These are phyloP conservation scores for Unio delphinus DNA, from an alignment of 2,888 invertebrate species.

Conservation along the genomic window DNA sequence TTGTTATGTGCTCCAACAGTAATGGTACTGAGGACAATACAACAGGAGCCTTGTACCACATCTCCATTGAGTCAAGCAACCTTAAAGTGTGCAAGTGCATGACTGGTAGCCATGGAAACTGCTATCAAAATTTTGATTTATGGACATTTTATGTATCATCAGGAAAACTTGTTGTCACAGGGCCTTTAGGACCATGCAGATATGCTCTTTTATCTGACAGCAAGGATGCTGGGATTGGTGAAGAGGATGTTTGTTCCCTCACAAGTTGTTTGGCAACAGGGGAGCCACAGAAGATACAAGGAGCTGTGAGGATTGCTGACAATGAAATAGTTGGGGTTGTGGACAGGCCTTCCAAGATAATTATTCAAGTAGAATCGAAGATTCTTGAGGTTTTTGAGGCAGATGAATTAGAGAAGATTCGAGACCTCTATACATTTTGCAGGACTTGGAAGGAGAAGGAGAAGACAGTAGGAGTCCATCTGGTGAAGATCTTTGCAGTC, in stretches of 20 bases:
- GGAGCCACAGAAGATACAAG: slow-evolving; percentile 23
- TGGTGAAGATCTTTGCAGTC: slow-evolving; percentile 43
- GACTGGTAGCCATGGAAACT: slow-evolving; percentile 25
- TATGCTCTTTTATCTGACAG: slow-evolving; percentile 49
- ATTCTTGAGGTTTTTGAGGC: slow-evolving; percentile 19
- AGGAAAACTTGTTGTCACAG: slow-evolving; percentile 32
- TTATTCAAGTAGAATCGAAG: slow-evolving; percentile 39
- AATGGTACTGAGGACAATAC: slow-evolving; percentile 46
- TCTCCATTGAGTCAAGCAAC: slow-evolving; percentile 22
- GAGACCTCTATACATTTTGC: slow-evolving; percentile 34
- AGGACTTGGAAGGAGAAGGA: slow-evolving; percentile 40
- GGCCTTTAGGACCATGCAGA: slow-evolving; percentile 51
- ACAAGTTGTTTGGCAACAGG: slow-evolving; percentile 45
- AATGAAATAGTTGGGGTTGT: slow-evolving; percentile 39
- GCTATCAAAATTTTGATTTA: slow-evolving; percentile 33
- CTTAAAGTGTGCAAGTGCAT: slow-evolving; percentile 15
- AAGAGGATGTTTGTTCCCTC: slow-evolving; percentile 7
- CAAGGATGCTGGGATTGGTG: slow-evolving; percentile 4
- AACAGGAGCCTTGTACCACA: slow-evolving; percentile 40
- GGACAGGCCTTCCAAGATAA: slow-evolving; percentile 27
- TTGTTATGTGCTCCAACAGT: slow-evolving; percentile 55
- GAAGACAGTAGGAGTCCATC: slow-evolving; percentile 32
- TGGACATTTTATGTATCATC: slow-evolving; percentile 44
- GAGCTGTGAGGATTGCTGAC: slow-evolving; percentile 28
- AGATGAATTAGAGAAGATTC: slow-evolving; percentile 21